Percentiles rank a stretch among this genome's conserved stretches.
Evolutionary conservation across 2,113 vertebrate species (phyloP).

Genomic region (Motacilla alba): DNA sequence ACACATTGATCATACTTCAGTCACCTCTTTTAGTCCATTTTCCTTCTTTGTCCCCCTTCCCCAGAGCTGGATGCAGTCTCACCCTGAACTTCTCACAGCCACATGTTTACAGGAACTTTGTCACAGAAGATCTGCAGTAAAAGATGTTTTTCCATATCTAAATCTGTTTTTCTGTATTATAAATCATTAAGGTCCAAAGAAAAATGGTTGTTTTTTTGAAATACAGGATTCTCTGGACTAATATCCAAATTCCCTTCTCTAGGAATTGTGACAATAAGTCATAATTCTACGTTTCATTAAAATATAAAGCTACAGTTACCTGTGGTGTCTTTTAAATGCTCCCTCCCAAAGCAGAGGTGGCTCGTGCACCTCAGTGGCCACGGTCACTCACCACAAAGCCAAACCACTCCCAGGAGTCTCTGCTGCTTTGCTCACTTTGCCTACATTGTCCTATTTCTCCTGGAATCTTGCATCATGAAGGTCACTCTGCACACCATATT

Average conservation of each 20-base stretch:
- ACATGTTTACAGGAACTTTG: not conserved
- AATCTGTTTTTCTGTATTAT: not conserved
- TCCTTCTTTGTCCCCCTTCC: not conserved
- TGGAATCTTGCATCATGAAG: not conserved
- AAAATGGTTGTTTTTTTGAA: not conserved
- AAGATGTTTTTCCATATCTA: not conserved
- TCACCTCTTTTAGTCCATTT: not conserved
- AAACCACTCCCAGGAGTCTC: no score
- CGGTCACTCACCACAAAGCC: fast-evolving
- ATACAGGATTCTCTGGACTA: not conserved
- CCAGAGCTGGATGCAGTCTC: not conserved
- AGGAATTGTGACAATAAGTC: not conserved
- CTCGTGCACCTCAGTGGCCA: not conserved
- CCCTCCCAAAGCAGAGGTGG: not conserved
- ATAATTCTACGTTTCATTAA: not conserved
- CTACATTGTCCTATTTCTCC: not conserved
- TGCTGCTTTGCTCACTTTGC: not conserved
- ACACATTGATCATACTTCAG: not conserved
- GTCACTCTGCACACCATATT: not conserved
- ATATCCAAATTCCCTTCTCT: not conserved
- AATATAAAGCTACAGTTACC: not conserved
- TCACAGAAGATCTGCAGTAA: not conserved
- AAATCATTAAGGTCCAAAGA: not conserved
- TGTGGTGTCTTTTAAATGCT: not conserved
- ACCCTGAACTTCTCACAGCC: not conserved